Percentiles rank a stretch among this genome's conserved stretches.
These are phyloP conservation scores for Phodopus roborovskii DNA, from an alignment of 2,113 vertebrate genomes.

Conservation along the genomic window DNA sequence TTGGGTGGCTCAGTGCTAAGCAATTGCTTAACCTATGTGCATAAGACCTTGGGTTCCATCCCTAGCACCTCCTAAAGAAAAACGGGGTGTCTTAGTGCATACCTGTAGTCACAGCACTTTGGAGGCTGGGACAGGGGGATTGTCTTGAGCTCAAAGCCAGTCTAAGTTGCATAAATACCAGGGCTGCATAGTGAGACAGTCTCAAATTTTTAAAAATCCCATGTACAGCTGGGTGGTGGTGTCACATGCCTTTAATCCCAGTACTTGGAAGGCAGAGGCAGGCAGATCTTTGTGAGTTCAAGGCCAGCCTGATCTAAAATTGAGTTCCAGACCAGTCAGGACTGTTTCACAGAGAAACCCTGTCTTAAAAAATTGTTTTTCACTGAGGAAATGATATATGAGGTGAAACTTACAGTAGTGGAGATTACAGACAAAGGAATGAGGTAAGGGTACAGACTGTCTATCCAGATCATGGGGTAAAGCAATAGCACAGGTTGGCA, in stretches of 20 bases:
- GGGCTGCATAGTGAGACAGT: neutral
- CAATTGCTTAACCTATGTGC: neutral
- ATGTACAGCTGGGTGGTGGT: no score
- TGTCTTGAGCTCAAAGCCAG: no score
- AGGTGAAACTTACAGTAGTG: neutral
- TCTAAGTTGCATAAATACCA: neutral
- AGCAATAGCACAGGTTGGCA: neutral
- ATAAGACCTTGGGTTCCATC: neutral
- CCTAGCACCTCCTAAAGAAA: neutral
- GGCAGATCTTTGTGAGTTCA: no score
- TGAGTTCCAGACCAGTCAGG: no score
- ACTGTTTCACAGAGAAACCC: no score
- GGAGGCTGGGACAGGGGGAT: neutral
- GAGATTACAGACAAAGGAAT: neutral
- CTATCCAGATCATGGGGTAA: fast-evolving
- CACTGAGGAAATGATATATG: neutral
- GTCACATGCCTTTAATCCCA: no score
- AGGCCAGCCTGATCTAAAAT: no score
- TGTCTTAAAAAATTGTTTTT: neutral
- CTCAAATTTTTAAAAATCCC: neutral
- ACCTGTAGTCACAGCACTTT: neutral
- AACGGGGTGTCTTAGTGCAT: neutral
- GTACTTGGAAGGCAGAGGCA: no score
- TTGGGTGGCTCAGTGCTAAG: neutral
- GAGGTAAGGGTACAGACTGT: neutral